phyloP scores from a whole-genome alignment of 1,140 invertebrate species.

The Leptestheria dahalacensis region DNA sequence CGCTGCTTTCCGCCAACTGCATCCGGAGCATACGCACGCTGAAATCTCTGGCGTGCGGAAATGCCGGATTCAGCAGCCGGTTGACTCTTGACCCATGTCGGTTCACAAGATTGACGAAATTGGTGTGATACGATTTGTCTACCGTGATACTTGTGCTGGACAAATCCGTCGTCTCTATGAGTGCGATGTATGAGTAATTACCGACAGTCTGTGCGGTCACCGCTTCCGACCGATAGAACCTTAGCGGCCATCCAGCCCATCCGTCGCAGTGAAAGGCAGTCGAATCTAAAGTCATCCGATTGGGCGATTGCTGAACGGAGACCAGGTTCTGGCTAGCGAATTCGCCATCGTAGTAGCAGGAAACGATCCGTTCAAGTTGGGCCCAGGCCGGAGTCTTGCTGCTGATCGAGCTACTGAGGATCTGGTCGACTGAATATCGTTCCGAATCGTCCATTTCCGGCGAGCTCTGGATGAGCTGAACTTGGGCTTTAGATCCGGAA shows the following conservation, averaged over 20 bases:
- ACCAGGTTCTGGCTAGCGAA: neutral
- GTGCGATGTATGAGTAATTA: neutral
- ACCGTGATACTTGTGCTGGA: neutral
- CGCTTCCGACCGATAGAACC: neutral
- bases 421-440: neutral
- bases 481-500: too few species aligned
- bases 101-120: neutral
- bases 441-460: neutral
- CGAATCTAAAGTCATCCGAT: neutral
- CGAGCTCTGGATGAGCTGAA: too few species aligned
- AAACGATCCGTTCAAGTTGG: neutral
- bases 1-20: neutral
- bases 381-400: too few species aligned
- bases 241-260: constrained; percentile 1
- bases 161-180: neutral
- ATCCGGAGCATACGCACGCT: neutral
- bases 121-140: neutral
- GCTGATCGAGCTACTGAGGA: neutral
- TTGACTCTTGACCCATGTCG: neutral
- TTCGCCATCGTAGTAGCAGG: constrained; percentile 1
- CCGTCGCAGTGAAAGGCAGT: neutral
- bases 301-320: neutral
- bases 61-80: too few species aligned
- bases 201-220: neutral
- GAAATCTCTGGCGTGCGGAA: neutral